Evolutionary conservation across 2,888 invertebrate species (phyloP), one percentile per base, ranked within the genome.

Genomic region (Heliconius charithonia): DNA sequence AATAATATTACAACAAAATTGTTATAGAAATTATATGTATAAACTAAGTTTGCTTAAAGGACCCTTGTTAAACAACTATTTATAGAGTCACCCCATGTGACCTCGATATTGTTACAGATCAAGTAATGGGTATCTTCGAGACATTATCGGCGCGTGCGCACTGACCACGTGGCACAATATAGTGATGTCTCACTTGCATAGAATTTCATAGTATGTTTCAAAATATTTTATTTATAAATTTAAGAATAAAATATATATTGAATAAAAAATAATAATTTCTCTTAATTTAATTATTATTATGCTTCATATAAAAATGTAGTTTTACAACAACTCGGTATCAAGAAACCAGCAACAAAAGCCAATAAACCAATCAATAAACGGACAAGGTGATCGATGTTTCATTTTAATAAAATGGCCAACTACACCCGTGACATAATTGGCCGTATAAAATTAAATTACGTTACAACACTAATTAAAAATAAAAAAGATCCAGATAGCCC

Each of bases 101-200:
- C 84, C 83, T 83, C 84, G 82, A 59, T 65, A 66, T 75, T 41
- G 81, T 80, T 82, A 83, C 83, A 76, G 83, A 81, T 82, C 84
- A 76, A 82, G 83, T 83, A 84, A 86, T 85, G 85, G 85, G 82
- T 84, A 84, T 84, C 84, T 85, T 85, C 83, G 85, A 85, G 86
- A 86, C 86, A 85, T 82, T 87, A 87, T 87, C 86, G 87, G 87
- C 91, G 89, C 90, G 91, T 89, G 90, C 89, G 86, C 87, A 83
- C 70, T 79, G 81, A 83, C 85, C 90, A 91, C 91, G 91, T 91
- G 90, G 79, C 45, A 45, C 6, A 10, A 41, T 22, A 37, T 81
- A 81, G 81, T 70, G 77, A 81, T 81, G 81, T 62, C 22, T 70
- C n/a, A 32, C 22, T 10, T 22, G 22, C 9, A 19, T 22, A 32